Evolutionary conservation across 2,888 invertebrate species (phyloP), one percentile per base, ranked within the genome.

Genomic region (Cryptus armator): DNA sequence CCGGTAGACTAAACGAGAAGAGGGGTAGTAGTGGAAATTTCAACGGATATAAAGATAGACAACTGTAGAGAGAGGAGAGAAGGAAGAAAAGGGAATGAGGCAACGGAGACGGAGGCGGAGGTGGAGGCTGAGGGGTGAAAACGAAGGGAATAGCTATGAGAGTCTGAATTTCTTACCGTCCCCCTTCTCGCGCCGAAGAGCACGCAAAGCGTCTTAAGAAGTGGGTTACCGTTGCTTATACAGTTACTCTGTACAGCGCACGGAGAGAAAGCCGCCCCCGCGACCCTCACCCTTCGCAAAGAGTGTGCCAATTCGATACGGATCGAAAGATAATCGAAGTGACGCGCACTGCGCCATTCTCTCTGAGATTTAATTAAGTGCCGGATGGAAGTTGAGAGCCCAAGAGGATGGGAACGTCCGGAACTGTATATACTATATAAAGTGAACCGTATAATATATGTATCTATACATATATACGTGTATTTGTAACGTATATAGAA

Each of bases 251-350:
- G 16, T 70, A 48, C n/a, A 44, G 44, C 37, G 3, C 7, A 68
- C 29, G 44, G 7, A 59, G 70, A 53, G 46, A 59, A 16, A 67
- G 24, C 14, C 53, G 9, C 6, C 32, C 37, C 29, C 24, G 53
- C 59, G 37, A 43, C 3, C 64, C 56, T 43, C 24, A 24, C 12
- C 32, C 43, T 7, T 44, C 59, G 48, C 64, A 72, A 53, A 72
- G 71, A 51, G 46, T 76, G 56, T 66, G 64, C 79, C 46, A 19
- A 72, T 72, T 74, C 84, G 84, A 81, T 78, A 84, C 74, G 67
- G 74, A 84, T 81, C 81, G 51, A 78, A 74, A 81, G 81, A 81
- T 81, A 84, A 84, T 81, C 81, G 74, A 74, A 81, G 75, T 76
- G 80, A 79, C 81, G 66, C 74, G 74, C 53, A 44, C 74, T 72